Percentiles rank a stretch among this genome's conserved stretches.
Evolutionary conservation across 2,797 vertebrate species (phyloP).

Genomic region (Gallirallus australis): DNA sequence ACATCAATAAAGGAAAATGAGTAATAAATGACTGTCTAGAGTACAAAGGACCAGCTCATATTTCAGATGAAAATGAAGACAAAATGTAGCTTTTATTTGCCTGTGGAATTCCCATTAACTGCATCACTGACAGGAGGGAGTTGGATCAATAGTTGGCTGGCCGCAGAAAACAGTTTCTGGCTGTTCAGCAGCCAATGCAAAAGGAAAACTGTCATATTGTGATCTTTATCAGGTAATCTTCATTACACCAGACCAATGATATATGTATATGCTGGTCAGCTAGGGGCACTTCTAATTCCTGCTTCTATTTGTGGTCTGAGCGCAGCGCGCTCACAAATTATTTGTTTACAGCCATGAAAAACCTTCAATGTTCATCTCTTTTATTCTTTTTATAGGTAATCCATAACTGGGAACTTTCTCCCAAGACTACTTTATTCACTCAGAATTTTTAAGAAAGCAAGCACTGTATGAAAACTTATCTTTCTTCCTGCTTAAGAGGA

Average conservation of each 20-base stretch:
- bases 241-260: conserved; percentile 92
- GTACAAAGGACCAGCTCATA: conserved; percentile 89
- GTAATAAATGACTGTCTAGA: conserved; percentile 88
- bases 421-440: conserved; percentile 71
- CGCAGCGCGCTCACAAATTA: conserved; percentile 80
- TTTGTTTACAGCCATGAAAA: conserved; percentile 84
- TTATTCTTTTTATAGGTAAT: conserved; percentile 85
- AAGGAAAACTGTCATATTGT: conserved; percentile 98
- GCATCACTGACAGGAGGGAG: conserved; percentile 83
- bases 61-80: conserved; percentile 91
- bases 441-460: conserved; percentile 72
- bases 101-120: conserved; percentile 89
- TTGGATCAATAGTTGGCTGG: conserved; percentile 83
- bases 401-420: conserved; percentile 80
- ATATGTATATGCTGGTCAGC: conserved; percentile 86
- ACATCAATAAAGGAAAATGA: conserved; percentile 89
- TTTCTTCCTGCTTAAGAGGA: background rate
- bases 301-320: conserved; percentile 78
- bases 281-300: conserved; percentile 83
- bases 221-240: conserved; percentile 98
- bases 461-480: conserved; percentile 55
- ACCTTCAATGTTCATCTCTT: conserved; percentile 79
- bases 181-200: conserved; percentile 90
- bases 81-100: conserved; percentile 89
- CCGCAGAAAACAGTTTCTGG: conserved; percentile 85